Base-by-base conservation (phyloP, 1,140 invertebrate genomes). In the Eurosta solidaginis region DNA sequence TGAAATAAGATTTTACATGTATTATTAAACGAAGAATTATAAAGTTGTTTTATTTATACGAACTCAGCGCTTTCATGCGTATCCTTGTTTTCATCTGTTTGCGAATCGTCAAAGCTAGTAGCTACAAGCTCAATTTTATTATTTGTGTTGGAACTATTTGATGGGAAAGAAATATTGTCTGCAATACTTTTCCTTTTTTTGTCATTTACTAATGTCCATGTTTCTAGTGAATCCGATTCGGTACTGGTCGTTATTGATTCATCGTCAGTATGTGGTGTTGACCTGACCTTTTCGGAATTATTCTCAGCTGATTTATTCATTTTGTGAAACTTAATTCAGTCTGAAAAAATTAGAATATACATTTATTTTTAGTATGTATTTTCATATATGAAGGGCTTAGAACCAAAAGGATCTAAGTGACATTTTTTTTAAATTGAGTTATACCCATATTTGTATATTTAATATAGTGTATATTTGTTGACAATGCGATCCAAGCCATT, bases 161-260 rank as follows among this genome's bases (percentile, higher is more conserved):
- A 22, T n/a, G 47, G 6, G 6, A 20, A 6, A n/a, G 52, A 20
- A 7, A 10, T 27, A 7, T 7, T 20, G 27, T 25, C 14, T 40
- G 14, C 20, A 25, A 22, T 44, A 40, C 44, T 54, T 3, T 2
- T 49, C 12, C 63, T 78, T 17, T 79, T 50, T 74, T 80, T 80
- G n/a, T 80, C 79, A n/a, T 33, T 80, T 44, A 80, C 59, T 52
- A 80, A 52, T 63, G 79, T 80, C 79, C 79, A 80, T 20, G 79
- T 59, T 29, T 80, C 79, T 52, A 78, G 59, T 29, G 50, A 42
- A 36, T 79, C 78, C 17, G 78, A 79, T 50, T 77, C 79, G 7
- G 79, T 78, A 47, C 77, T 78, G 44, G 77, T 78, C 33, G 76
- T 79, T 40, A 77, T 73, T 17, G 76, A 52, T 25, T 78, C 79